These are phyloP conservation scores for Alosa alosa DNA, from an alignment of 2,113 vertebrate species.

Conservation along the genomic window DNA sequence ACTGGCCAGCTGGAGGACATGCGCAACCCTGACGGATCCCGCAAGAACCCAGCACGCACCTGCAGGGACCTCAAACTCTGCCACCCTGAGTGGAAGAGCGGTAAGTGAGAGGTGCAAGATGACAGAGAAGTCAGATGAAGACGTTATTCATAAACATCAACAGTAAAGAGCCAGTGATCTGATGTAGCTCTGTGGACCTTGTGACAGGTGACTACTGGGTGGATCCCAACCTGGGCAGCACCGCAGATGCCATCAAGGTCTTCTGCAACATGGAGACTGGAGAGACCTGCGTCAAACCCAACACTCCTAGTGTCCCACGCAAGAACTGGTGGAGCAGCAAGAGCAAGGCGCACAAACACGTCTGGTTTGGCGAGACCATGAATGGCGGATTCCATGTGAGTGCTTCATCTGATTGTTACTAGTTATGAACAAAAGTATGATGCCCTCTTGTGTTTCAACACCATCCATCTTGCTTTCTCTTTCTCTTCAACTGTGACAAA, in stretches of 20 bases:
- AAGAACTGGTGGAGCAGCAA: slow-evolving; percentile 98
- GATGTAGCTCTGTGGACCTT: neutral
- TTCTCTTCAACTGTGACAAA: neutral
- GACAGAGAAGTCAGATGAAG: neutral
- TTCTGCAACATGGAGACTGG: slow-evolving; percentile 98
- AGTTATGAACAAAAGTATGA: neutral
- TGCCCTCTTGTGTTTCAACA: neutral
- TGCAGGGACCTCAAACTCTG: slow-evolving; percentile 94
- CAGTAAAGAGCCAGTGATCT: neutral
- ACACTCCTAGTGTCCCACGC: slow-evolving; percentile 80
- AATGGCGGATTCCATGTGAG: slow-evolving; percentile 93
- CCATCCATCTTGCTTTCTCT: neutral
- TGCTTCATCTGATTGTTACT: neutral
- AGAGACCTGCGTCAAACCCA: slow-evolving; percentile 92
- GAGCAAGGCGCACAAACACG: slow-evolving; percentile 86
- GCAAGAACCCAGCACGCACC: slow-evolving; percentile 92
- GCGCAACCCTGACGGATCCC: slow-evolving; percentile 87
- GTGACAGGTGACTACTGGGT: slow-evolving; percentile 92
- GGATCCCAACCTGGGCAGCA: slow-evolving; percentile 95
- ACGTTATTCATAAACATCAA: neutral
- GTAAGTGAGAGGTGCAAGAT: slow-evolving; percentile 65
- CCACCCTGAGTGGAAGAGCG: slow-evolving; percentile 94
- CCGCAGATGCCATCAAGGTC: slow-evolving; percentile 90
- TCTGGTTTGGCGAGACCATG: slow-evolving; percentile 96
- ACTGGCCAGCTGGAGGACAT: slow-evolving; percentile 95